These are phyloP conservation scores for Phymorhynchus buccinoides DNA, from an alignment of 1,140 invertebrate species.

Conservation along the genomic window DNA sequence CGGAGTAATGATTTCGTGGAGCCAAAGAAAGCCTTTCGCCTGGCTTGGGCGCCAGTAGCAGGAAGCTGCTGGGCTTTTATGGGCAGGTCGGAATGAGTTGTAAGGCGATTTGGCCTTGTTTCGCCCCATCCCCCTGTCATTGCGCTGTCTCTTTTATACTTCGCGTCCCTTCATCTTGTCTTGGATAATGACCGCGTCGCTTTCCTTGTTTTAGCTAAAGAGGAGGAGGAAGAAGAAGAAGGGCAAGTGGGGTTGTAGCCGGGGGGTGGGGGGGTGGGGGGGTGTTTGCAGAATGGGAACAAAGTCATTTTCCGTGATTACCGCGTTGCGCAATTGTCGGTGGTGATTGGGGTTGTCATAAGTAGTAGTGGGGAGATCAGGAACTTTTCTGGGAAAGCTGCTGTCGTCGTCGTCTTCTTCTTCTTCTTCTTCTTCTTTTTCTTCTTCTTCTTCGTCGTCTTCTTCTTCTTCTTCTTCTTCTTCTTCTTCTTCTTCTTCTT, in stretches of 20 bases:
- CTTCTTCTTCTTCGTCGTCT: no score
- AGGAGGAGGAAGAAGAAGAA: no score
- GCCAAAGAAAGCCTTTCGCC: neutral
- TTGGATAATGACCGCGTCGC: slow-evolving; percentile 8
- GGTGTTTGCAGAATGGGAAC: neutral
- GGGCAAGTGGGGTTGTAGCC: no score
- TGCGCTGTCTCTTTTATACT: no score
- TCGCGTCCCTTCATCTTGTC: neutral
- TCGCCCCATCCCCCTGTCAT: no score
- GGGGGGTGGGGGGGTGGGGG: no score
- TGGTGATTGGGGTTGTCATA: slow-evolving; percentile 6
- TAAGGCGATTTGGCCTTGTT: neutral
- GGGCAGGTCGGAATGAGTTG: neutral
- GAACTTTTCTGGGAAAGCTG: neutral
- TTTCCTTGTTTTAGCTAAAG: neutral
- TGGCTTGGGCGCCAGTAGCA: neutral
- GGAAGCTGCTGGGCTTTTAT: slow-evolving; percentile 11
- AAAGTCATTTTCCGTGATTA: slow-evolving; percentile 15
- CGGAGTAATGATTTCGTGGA: neutral
- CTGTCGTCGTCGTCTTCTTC: neutral
- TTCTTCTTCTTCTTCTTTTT: no score
- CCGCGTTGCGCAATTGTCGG: slow-evolving; percentile 22
- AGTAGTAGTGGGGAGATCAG: neutral
- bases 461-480: no score
- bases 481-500: neutral